Base-by-base conservation (phyloP, 2,888 invertebrate genomes). In the Leistus spinibarbis region DNA sequence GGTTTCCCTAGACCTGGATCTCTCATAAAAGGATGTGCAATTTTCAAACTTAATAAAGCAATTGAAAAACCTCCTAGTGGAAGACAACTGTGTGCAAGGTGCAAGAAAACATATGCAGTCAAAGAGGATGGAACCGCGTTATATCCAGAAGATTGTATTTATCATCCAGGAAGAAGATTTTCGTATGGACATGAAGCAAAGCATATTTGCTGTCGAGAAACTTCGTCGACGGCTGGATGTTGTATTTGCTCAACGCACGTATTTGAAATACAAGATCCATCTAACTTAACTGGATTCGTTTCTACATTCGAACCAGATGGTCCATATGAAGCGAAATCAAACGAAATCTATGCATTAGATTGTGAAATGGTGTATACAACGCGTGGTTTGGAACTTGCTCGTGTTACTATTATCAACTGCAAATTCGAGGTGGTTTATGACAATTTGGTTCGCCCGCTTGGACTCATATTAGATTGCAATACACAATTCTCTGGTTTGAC, bases 281-380 rank as follows among this genome's bases (percentile, higher is more conserved):
- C 78, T 20, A 81, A 81, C 67, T 76, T 84, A 1, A 83, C 83
- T 69, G 86, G 85, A 2, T 85, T 80, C 76, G 85, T 85, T 79
- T 82, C 82, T 1, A 86, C 85, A 2, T 79, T 86, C 79, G 80
- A 82, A 0, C 84, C 86, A 13, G 87, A 88, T 54, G 80, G 76
- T 56, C 84, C 84, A 19, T 82, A 84, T 78, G 88, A 89, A 79
- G 81, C 83, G 0, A 86, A 89, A 13, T 92, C 93, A 82, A 91
- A 91, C 85, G 92, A 93, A 62, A 91, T 97, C 17, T 98, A 91
- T 85, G 95, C 98, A 13, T 86, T 99, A 77, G 99, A 99, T 88
- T 99, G 99, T 89, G 99, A 99, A 89, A 99, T 99, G 98, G 95
- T 96, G 83, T 97, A 97, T 83, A 98, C 98, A 1, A 95, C 95